phyloP scores from a whole-genome alignment of 1,140 invertebrate species.

The Hormaphis cornu region DNA sequence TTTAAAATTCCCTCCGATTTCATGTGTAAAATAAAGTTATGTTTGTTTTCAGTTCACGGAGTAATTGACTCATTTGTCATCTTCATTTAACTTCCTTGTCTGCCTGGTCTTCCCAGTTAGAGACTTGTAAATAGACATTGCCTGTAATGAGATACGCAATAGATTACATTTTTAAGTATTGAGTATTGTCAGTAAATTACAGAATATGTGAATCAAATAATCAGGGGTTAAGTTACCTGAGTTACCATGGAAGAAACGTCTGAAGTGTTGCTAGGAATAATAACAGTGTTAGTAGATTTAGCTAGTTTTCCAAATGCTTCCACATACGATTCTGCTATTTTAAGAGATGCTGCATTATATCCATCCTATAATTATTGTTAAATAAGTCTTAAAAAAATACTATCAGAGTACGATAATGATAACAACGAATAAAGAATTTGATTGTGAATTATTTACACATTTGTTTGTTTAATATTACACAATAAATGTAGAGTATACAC shows the following conservation, averaged over 20 bases:
- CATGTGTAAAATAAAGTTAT: background rate
- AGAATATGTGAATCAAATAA: background rate
- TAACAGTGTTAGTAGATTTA: constrained; percentile 86
- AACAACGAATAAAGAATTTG: background rate
- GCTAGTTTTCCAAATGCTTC: constrained; percentile 86
- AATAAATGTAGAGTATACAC: background rate
- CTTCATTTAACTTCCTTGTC: background rate
- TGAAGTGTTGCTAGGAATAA: constrained; percentile 80
- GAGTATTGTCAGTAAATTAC: background rate
- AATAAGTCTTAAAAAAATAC: background rate
- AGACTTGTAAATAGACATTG: constrained; percentile 34
- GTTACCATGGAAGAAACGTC: constrained; percentile 76
- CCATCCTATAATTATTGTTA: constrained; percentile 50
- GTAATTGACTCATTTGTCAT: constrained; percentile 16
- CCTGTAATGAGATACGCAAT: constrained; percentile 22
- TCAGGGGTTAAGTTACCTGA: constrained; percentile 51
- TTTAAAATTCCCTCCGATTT: background rate
- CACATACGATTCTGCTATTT: constrained; percentile 91
- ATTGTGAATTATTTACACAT: background rate
- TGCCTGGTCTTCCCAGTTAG: background rate
- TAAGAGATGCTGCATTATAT: constrained; percentile 79
- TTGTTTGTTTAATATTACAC: background rate
- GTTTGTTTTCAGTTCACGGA: background rate
- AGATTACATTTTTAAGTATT: background rate
- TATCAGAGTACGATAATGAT: background rate